Conservation (phyloP, 2,113 vertebrate species). For the Heterotis niloticus region DNA sequence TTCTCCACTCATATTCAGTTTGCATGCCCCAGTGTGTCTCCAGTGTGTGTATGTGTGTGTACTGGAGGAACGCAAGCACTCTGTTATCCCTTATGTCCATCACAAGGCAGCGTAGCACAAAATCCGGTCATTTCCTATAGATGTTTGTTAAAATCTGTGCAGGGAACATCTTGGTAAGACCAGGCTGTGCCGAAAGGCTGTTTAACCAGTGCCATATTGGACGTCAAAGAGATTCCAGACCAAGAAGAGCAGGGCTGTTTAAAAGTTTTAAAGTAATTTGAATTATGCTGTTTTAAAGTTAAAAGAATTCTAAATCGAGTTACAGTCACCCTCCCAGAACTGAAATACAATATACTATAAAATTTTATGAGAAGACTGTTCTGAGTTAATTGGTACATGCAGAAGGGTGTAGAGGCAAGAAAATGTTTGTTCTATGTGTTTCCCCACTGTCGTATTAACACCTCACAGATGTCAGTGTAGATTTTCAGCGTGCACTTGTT, state of each 20-base stretch:
- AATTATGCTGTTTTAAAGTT: not conserved
- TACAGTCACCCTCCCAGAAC: not conserved
- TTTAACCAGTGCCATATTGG: slow-evolving; percentile 42
- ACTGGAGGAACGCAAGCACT: not conserved
- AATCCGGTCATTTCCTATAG: not conserved
- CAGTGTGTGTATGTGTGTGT: not conserved
- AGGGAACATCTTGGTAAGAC: not conserved
- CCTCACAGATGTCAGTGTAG: slow-evolving; percentile 3
- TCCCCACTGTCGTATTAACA: not conserved
- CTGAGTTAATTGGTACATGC: too few relatives aligned
- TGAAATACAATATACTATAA: too few relatives aligned
- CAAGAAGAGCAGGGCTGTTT: too few relatives aligned
- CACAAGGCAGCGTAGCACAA: not conserved
- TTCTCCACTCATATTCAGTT: not conserved
- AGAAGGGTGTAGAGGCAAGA: not conserved
- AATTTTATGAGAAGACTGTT: too few relatives aligned
- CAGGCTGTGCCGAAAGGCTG: slow-evolving; percentile 44
- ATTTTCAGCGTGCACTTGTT: not conserved
- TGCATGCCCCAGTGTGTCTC: not conserved
- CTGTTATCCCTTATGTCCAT: not conserved
- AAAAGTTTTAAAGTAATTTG: not conserved
- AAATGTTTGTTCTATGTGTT: not conserved
- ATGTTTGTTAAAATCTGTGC: slow-evolving; percentile 1
- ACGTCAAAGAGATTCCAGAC: too few relatives aligned
- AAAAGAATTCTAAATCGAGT: too few relatives aligned